A percentile compares a stretch with the other conserved stretches of the same genome.
Evolutionary conservation across 2,113 vertebrate species (phyloP).

Genomic region (Garra rufa): DNA sequence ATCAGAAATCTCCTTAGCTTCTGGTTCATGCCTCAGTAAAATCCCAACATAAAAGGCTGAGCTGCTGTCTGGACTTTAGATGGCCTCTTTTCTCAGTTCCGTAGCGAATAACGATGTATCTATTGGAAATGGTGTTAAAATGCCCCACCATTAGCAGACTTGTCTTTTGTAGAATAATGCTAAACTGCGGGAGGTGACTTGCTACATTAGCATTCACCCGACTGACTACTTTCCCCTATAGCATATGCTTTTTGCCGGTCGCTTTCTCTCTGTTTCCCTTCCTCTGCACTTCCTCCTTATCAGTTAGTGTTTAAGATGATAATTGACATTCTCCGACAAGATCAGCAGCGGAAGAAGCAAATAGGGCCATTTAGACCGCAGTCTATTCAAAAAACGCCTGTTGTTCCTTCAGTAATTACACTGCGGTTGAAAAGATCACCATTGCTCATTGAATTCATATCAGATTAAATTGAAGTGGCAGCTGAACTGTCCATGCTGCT

Average conservation of each 20-base stretch:
- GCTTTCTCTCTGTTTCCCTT: conserved; percentile 3
- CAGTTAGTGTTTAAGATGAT: conserved; percentile 64
- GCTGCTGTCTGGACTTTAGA: conserved; percentile 18
- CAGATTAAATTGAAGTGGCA: conserved; percentile 69
- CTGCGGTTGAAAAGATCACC: conserved; percentile 66
- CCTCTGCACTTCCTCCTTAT: conserved; percentile 34
- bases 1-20: conserved; percentile 19
- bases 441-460: conserved; percentile 78
- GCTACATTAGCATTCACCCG: conserved; percentile 51
- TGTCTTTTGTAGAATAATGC: conserved; percentile 14
- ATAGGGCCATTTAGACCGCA: conserved; percentile 66
- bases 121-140: conserved; percentile 31
- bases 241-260: conserved; percentile 5
- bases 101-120: background rate
- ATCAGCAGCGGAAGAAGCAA: conserved; percentile 71
- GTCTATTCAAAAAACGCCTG: conserved; percentile 65
- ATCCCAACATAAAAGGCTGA: conserved; percentile 26
- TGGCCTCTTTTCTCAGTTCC: background rate
- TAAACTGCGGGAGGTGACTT: conserved; percentile 5
- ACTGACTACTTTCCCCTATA: background rate
- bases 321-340: conserved; percentile 79
- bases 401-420: conserved; percentile 76
- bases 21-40: conserved; percentile 8
- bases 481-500: conserved; percentile 46
- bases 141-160: background rate